phyloP scores from a whole-genome alignment of 2,888 invertebrate genomes.

The Anarsia innoxiella region DNA sequence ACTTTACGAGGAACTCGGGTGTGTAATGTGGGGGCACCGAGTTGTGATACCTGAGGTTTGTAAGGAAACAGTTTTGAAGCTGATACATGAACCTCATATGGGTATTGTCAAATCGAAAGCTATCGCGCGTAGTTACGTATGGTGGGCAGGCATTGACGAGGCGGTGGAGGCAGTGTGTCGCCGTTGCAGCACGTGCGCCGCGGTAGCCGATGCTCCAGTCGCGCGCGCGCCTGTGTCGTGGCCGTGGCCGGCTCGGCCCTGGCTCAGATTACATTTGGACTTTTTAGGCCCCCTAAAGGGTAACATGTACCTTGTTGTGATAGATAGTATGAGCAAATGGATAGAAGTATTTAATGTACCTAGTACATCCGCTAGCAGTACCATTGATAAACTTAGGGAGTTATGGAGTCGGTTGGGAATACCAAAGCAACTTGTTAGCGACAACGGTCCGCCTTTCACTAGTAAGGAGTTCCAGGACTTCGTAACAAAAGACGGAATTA shows the following conservation, averaged over 20 bases:
- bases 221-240: background rate
- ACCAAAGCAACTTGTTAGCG: slow-evolving; percentile 17
- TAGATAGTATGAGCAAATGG: slow-evolving; percentile 1
- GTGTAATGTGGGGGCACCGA: slow-evolving; percentile 19
- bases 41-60: slow-evolving; percentile 14
- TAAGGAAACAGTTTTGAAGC: slow-evolving; percentile 5
- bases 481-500: slow-evolving; percentile 2
- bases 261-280: background rate
- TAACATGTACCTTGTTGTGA: background rate
- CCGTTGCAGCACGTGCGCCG: background rate
- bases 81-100: slow-evolving; percentile 16
- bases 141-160: slow-evolving; percentile 10
- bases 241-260: background rate
- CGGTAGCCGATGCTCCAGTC: slow-evolving; percentile 8
- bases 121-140: slow-evolving; percentile 17
- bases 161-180: background rate
- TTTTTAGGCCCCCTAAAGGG: background rate
- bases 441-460: slow-evolving; percentile 16
- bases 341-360: background rate
- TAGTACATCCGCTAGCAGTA: background rate
- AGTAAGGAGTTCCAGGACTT: background rate
- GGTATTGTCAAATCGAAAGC: slow-evolving; percentile 17
- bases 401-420: slow-evolving; percentile 15
- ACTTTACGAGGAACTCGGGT: background rate
- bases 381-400: background rate